Evolutionary conservation across 2,113 vertebrate genomes (phyloP), one percentile per base, ranked within the genome.

Genomic region (Menidia beryllina): DNA sequence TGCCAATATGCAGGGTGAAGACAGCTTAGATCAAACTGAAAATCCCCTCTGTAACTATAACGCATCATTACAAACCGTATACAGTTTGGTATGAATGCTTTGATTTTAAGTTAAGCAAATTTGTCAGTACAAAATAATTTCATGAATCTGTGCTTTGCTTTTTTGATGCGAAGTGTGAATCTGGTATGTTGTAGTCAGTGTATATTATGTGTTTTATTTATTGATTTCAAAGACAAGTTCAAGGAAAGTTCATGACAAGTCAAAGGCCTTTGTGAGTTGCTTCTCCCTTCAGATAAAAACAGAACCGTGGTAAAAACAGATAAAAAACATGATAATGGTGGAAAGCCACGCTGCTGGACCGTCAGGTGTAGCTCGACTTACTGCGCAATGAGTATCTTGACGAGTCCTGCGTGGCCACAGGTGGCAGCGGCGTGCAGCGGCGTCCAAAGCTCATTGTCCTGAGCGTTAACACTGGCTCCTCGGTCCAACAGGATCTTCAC

Each of bases 371-470:
- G 27, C 2, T 2, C n/a, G 27, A 60, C 72, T 54, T 67, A 99
- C 97, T 97, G 94, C 84, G 96, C 88, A 23, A 99, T 95, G 80
- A 99, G 96, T 72, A 96, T 94, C 84, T 96, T 98, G 90, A 98
- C 97, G 62, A 99, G 93, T 86, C 96, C 96, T 52, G 96, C 95
- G 7, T 99, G 97, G 64, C 97, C 96, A 15, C 97, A 99, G 0
- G 97, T 99, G 26, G 97, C 97, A 0, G 97, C 96, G 0, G 97
- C 97, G 2, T 99, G 97, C 83, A 99, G 84, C 0, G 97, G 97
- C 0, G 97, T 99, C 97, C 97, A 99, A 60, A 99, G 91, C 88
- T 98, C 97, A 0, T 98, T 98, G 93, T 99, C 97, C 92, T 96
- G 96, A 56, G 97, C 95, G 0, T 99, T 98, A 64, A 98, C 96